Base-by-base conservation (phyloP, 2,888 invertebrate species). In the Mechanitis messenoides region DNA sequence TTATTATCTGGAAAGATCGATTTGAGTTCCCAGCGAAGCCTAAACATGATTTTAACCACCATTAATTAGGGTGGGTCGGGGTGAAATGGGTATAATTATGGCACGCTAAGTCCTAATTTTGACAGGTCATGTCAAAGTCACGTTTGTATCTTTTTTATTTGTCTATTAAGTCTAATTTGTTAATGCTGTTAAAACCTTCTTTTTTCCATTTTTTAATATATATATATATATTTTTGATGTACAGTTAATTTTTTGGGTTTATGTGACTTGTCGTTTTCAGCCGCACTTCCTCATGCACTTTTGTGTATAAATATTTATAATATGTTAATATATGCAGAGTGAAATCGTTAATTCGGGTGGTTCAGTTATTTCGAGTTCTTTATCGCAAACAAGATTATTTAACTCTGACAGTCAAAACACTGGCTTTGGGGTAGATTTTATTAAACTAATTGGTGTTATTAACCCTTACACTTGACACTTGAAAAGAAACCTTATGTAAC, bases 291-390 rank as follows among this genome's bases (percentile, higher is more conserved):
- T 64, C 70, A 59, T 63, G 60, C 76, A 71, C 69, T 69, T 72
- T 72, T 71, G 63, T 63, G 56, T 72, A 74, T 78, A 76, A 75
- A 79, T 79, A 80, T 79, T 78, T 75, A 81, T 81, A 72, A 71
- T 78, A 84, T 83, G 80, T 64, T 80, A 86, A 87, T 83, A 64
- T 77, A 87, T 88, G 74, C 80, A 75, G 76, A 84, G 88, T 83
- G 82, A 86, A 86, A 80, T 83, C 84, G 87, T 78, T 84, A 84
- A 85, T 81, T 68, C 66, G 66, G 64, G 61, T 53, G 63, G 63
- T 62, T 67, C 62, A 57, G 65, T 63, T 66, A 64, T 65, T 68
- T 67, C 59, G 60, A 62, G 64, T 61, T 64, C 56, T 60, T 66
- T 61, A 62, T 64, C 62, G 58, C 46, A 61, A 63, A 68, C 64